Evolutionary conservation across 2,113 vertebrate genomes (phyloP).

Genomic region (Probosciger aterrimus): DNA sequence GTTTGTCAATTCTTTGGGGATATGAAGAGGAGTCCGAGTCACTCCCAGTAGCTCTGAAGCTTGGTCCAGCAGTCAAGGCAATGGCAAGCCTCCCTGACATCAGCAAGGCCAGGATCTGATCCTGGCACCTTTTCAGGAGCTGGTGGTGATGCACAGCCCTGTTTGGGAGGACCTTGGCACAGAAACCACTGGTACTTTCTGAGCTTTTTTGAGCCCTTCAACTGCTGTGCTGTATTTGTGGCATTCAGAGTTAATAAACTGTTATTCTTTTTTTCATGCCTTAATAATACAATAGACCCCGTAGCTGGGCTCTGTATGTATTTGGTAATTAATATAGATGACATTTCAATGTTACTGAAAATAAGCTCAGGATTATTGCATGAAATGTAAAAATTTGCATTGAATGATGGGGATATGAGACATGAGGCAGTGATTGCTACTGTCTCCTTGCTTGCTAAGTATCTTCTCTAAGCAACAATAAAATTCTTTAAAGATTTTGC

Average conservation of each 20-base stretch:
- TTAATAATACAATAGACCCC: slow-evolving; percentile 61
- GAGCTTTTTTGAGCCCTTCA: slow-evolving; percentile 63
- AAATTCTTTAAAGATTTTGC: slow-evolving; percentile 66
- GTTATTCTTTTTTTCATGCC: slow-evolving; percentile 66
- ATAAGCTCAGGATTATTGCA: slow-evolving; percentile 67
- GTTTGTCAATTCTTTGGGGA: slow-evolving; percentile 57
- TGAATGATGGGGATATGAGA: slow-evolving; percentile 64
- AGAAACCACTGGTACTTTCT: slow-evolving; percentile 59
- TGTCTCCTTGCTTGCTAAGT: slow-evolving; percentile 65
- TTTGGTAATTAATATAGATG: slow-evolving; percentile 61
- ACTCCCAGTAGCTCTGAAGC: slow-evolving; percentile 56
- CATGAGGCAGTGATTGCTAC: slow-evolving; percentile 54
- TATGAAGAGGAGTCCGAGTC: slow-evolving; percentile 42
- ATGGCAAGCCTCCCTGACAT: slow-evolving; percentile 30
- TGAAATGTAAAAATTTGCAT: slow-evolving; percentile 66
- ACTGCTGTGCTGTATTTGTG: slow-evolving; percentile 60
- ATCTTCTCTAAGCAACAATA: slow-evolving; percentile 70
- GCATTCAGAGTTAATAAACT: slow-evolving; percentile 63
- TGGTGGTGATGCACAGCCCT: slow-evolving; percentile 3
- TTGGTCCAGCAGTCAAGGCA: slow-evolving; percentile 60
- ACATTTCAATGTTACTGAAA: slow-evolving; percentile 69
- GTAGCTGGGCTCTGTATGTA: slow-evolving; percentile 55
- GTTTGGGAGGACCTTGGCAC: slow-evolving; percentile 47
- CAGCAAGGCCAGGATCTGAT: slow-evolving; percentile 33
- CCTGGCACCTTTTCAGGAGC: slow-evolving; percentile 43